Base-by-base conservation (phyloP, 2,888 invertebrate genomes). In the Tachystola acroxantha region DNA sequence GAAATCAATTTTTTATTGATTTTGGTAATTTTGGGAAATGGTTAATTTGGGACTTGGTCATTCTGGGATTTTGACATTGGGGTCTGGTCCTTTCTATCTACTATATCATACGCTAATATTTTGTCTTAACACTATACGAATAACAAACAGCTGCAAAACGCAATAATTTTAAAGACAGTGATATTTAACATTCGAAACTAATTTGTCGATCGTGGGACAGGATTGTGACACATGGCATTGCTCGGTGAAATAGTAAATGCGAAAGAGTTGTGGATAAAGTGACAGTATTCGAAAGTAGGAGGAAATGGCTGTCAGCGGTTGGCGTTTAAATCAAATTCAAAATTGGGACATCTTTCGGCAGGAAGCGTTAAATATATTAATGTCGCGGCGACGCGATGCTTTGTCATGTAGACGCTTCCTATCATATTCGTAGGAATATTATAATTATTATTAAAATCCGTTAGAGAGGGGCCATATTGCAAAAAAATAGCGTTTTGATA, bases 291-390 rank as follows among this genome's bases (percentile, higher is more conserved):
- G 61, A 67, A 67, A 73, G 68, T 69, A 62, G 66, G 61, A 80
- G 84, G 84, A 85, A 80, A 80, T 75, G 66, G 69, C 71, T 77
- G 84, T 84, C 84, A 73, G 42, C 82, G 63, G 53, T 56, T 53
- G 53, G 67, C 61, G 63, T 72, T 73, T 84, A 82, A 80, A 85
- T 85, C 80, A 84, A 78, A 84, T 69, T 74, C 72, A 78, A 78
- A 85, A 85, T 82, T 85, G 77, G 81, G 76, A 75, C 80, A 76
- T 77, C 79, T 76, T 81, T 79, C 77, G 73, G 59, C 77, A 69
- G 81, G 81, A 81, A 76, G 73, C 71, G 68, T 70, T 68, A 64
- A 79, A 82, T 80, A 72, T 77, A 75, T 75, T 74, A 72, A 65
- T 66, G 71, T 73, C 72, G 57, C 60, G 58, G 55, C 60, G 65